Percentiles rank a stretch among this genome's conserved stretches.
Evolutionary conservation across 2,888 invertebrate genomes (phyloP).

Genomic region (Flexamia atlantica): DNA sequence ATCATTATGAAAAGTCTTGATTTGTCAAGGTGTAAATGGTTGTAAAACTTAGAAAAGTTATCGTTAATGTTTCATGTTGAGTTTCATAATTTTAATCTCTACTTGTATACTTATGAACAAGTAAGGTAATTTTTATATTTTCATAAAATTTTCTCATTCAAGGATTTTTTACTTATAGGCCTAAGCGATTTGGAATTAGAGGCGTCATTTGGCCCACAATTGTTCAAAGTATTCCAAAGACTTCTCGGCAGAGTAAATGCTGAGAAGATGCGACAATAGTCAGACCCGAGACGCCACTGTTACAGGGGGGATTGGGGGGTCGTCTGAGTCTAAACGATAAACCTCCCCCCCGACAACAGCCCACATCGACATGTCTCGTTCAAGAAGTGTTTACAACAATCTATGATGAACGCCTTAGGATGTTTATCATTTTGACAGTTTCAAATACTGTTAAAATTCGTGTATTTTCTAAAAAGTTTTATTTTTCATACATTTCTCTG

Average conservation of each 20-base stretch:
- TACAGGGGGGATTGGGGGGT: conserved; percentile 10
- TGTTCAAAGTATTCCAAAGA: neutral
- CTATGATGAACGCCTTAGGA: neutral
- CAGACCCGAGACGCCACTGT: conserved; percentile 11
- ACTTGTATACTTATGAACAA: no score
- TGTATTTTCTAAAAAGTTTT: no score
- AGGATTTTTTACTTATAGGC: neutral
- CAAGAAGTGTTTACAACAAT: conserved; percentile 12
- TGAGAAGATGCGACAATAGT: conserved; percentile 18
- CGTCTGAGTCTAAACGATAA: conserved; percentile 28
- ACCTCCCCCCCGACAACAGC: neutral
- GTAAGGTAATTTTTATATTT: no score
- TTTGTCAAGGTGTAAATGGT: no score
- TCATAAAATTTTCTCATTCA: no score
- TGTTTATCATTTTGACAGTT: neutral
- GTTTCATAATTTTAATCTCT: no score
- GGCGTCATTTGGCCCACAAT: neutral
- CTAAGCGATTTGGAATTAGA: neutral
- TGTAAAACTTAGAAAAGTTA: no score
- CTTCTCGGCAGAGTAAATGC: conserved; percentile 7
- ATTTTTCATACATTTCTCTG: no score
- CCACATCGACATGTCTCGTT: neutral
- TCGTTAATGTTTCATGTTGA: no score
- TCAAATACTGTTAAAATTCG: no score
- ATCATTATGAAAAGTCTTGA: no score